Base-by-base conservation (phyloP, 2,797 vertebrate species). In the Amblyraja radiata region DNA sequence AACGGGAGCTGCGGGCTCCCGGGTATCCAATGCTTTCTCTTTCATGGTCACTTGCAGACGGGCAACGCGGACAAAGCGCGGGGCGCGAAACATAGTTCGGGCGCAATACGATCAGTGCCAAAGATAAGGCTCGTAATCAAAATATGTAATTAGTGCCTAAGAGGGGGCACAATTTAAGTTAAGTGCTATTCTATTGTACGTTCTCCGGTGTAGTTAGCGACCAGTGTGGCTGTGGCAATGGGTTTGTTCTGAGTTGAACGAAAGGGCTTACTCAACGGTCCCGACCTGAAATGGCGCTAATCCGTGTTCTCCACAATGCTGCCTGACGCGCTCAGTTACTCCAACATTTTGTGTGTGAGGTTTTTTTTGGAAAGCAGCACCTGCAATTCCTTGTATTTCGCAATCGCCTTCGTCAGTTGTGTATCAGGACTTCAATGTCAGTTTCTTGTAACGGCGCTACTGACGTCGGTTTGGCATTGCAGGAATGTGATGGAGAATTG, bases 401-500 rank as follows among this genome's bases (percentile, higher is more conserved):
- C 2, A 46, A 46, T 46, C 46, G 46, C 46, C 46, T 46, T 46
- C 46, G 93, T 93, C 88, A 68, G 32, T 93, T 86, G 81, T 68
- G 28, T 6, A 79, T 80, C 77, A 86, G 93, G 61, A 32, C 88
- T 93, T 93, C 54, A 93, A 94, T 95, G 94, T 96, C 94, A 94
- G 95, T 95, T 95, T 32, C 84, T n/a, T 21, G 16, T n/a, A 36
- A n/a, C 39, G 21, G 23, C 95, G 95, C 91, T 93, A 54, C 94
- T 97, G 96, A 96, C 96, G 96, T 95, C 93, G 93, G 93, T 94
- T 21, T 39, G 80, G 61, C 76, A 81, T 93, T 95, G 94, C 94
- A 93, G 94, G 93, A 93, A 65, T 28, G 88, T 25, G 93, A 93
- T 94, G 93, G 81, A 94, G 94, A 95, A 94, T 94, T 93, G 94